Conservation (phyloP, 2,113 vertebrate species). For the Megalops atlanticus region DNA sequence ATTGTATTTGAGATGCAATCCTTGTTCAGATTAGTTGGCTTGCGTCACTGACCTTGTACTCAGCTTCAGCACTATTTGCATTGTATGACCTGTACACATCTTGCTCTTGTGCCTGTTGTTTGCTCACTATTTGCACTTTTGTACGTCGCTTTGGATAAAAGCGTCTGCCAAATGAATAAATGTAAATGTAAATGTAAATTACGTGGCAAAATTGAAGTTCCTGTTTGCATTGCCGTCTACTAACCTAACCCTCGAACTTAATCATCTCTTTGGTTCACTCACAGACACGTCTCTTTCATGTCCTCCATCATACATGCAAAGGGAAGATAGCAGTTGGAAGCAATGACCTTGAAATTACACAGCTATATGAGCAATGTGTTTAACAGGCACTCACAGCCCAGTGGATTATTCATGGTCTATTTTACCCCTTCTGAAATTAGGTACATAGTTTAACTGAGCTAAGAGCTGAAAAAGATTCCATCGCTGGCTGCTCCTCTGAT, state of each 20-base stretch:
- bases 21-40: too few species aligned
- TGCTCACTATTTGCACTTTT: too few species aligned
- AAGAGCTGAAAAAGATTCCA: background rate
- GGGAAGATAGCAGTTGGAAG: background rate
- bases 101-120: too few species aligned
- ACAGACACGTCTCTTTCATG: background rate
- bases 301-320: background rate
- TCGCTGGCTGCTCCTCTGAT: background rate
- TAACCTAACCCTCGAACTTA: background rate
- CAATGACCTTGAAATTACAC: conserved; percentile 19
- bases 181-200: too few species aligned
- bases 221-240: background rate
- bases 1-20: too few species aligned
- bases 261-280: background rate
- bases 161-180: too few species aligned
- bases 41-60: too few species aligned
- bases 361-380: background rate
- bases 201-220: background rate
- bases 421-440: conserved; percentile 2
- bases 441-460: background rate
- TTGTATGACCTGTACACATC: too few species aligned
- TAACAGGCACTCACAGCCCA: background rate
- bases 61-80: too few species aligned
- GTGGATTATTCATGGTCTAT: background rate
- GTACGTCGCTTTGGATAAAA: too few species aligned